Evolutionary conservation across 2,888 invertebrate species (phyloP).

Genomic region (Drosophila conformis): DNA sequence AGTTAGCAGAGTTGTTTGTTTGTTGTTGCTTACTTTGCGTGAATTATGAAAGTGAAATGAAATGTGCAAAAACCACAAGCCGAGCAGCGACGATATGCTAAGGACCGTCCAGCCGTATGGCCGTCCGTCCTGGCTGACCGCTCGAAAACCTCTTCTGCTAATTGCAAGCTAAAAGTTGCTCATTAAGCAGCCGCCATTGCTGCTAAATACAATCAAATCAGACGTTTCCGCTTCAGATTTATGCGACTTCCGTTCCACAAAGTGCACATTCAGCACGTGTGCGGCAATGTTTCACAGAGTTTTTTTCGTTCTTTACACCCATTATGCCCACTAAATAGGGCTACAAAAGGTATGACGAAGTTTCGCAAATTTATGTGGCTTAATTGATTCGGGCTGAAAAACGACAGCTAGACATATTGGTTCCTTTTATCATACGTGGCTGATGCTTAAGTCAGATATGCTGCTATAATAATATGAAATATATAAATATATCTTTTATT

Average conservation of each 20-base stretch:
- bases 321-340: background rate
- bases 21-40: constrained; percentile 34
- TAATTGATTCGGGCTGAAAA: background rate
- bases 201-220: constrained; percentile 73
- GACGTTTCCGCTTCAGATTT: constrained; percentile 67
- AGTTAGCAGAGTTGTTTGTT: constrained; percentile 53
- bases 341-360: background rate
- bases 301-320: constrained; percentile 10
- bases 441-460: background rate
- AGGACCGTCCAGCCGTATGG: constrained; percentile 10
- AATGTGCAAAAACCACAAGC: constrained; percentile 50
- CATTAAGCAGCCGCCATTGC: constrained; percentile 56
- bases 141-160: constrained; percentile 42
- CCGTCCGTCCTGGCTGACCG: constrained; percentile 1
- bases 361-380: background rate
- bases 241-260: constrained; percentile 69
- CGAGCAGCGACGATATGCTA: constrained; percentile 16
- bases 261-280: constrained; percentile 50
- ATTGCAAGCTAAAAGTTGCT: constrained; percentile 75
- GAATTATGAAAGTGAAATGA: constrained; percentile 61
- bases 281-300: constrained; percentile 24
- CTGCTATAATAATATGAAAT: background rate
- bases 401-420: background rate
- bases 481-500: background rate
- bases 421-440: background rate